phyloP scores from a whole-genome alignment of 23 tunicate genomes.

The Halocynthia aurantium region DNA sequence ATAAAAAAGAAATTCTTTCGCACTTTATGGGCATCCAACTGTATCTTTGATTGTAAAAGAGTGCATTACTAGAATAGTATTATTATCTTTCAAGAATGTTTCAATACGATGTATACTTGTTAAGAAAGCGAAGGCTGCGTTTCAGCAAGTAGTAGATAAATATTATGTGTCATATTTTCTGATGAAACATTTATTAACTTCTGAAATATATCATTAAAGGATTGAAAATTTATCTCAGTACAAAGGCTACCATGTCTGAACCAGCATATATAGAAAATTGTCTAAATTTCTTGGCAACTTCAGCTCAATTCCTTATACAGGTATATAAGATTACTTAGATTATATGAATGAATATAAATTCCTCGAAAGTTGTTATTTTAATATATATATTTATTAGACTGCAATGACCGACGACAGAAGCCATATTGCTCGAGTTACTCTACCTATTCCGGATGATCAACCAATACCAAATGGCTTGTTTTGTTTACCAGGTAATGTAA shows the following conservation, averaged over 20 bases:
- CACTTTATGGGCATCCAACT: too few species aligned
- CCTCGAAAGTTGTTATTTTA: too few species aligned
- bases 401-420: conserved; percentile 16
- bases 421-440: conserved; percentile 3
- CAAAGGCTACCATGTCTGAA: conserved; percentile 38
- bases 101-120: too few species aligned
- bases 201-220: neutral
- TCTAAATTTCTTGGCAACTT: conserved; percentile 32
- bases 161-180: too few species aligned
- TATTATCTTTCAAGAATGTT: conserved; percentile 38
- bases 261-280: conserved; percentile 29
- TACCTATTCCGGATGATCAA: conserved; percentile 3
- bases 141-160: too few species aligned
- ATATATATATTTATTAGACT: neutral
- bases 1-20: too few species aligned
- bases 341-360: too few species aligned
- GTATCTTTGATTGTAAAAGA: too few species aligned
- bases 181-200: too few species aligned
- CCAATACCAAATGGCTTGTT: neutral
- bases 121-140: too few species aligned
- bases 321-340: neutral
- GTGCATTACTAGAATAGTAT: too few species aligned
- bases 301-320: conserved; percentile 48
- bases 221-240: conserved; percentile 33
- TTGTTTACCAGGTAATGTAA: neutral